Percentiles rank a stretch among this genome's conserved stretches.
phyloP scores from a whole-genome alignment of 2,113 vertebrate species.

The Psilopogon haemacephalus region DNA sequence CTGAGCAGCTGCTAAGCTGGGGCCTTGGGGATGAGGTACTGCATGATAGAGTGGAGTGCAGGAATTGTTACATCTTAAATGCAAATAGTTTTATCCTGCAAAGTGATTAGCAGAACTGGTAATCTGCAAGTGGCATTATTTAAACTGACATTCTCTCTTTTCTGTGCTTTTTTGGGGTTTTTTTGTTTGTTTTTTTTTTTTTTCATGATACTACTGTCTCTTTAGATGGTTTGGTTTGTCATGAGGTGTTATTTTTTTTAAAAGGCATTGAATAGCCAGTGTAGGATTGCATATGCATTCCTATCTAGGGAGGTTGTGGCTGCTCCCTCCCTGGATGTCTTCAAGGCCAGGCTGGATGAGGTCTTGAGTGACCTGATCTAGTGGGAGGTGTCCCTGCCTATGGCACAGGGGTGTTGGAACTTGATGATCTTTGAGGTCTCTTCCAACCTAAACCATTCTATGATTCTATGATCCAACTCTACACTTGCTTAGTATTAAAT shows the following conservation, averaged over 20 bases:
- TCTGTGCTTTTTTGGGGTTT: too few relatives aligned
- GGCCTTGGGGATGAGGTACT: not conserved
- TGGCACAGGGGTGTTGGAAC: too few relatives aligned
- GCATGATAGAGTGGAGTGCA: too few relatives aligned
- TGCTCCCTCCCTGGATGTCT: too few relatives aligned
- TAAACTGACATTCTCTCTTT: not conserved
- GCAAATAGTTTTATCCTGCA: not conserved
- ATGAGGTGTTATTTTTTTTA: not conserved
- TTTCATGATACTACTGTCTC: not conserved
- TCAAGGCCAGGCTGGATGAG: too few relatives aligned
- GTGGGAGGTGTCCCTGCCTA: too few relatives aligned
- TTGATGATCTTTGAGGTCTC: too few relatives aligned
- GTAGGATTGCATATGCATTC: not conserved
- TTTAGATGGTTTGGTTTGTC: not conserved
- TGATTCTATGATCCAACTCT: too few relatives aligned
- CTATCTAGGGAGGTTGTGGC: too few relatives aligned
- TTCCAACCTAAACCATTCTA: too few relatives aligned
- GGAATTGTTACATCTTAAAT: not conserved
- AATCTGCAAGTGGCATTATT: not conserved
- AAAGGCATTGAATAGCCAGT: not conserved
- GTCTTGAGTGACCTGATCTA: too few relatives aligned
- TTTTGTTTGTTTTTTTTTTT: not conserved
- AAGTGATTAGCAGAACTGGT: not conserved
- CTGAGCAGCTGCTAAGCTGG: not conserved
- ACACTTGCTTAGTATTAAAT: not conserved